Conservation (phyloP, 1,140 invertebrate genomes). For the Camponotus vicinus region DNA sequence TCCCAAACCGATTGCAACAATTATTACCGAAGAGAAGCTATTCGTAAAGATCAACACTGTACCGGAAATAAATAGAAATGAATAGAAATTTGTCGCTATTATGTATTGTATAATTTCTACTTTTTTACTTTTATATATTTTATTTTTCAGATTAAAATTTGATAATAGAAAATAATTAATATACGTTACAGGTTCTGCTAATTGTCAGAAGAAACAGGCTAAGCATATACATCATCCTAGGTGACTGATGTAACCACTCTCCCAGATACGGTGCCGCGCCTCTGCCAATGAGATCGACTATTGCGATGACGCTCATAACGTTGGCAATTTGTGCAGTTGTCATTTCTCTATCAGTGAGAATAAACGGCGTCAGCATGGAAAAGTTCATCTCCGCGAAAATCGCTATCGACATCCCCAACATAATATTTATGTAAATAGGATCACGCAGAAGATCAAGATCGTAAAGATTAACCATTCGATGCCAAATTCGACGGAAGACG, state of each 20-base stretch:
- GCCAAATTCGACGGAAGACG: background rate
- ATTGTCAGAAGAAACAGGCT: conserved; percentile 89
- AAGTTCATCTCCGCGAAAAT: conserved; percentile 91
- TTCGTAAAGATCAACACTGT: conserved; percentile 86
- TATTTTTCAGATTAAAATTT: background rate
- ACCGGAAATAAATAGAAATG: background rate
- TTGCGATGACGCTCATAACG: conserved; percentile 88
- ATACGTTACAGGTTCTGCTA: conserved; percentile 88
- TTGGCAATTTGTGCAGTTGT: conserved; percentile 87
- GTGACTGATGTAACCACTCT: conserved; percentile 88
- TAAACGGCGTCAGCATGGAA: conserved; percentile 89
- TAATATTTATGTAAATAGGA: conserved; percentile 88
- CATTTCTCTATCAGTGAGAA: conserved; percentile 88
- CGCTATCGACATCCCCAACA: conserved; percentile 89
- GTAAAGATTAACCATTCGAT: conserved; percentile 84
- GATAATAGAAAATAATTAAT: conserved; percentile 19
- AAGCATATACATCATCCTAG: conserved; percentile 89
- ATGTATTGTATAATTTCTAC: background rate
- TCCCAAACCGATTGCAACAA: conserved; percentile 83
- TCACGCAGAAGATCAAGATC: conserved; percentile 87
- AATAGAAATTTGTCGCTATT: background rate
- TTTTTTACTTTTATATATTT: background rate
- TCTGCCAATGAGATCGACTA: conserved; percentile 87
- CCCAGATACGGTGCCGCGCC: conserved; percentile 88
- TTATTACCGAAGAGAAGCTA: conserved; percentile 74